A percentile compares a stretch with the other conserved stretches of the same genome.
phyloP scores from a whole-genome alignment of 1,140 invertebrate species.

The Colletes gigas region DNA sequence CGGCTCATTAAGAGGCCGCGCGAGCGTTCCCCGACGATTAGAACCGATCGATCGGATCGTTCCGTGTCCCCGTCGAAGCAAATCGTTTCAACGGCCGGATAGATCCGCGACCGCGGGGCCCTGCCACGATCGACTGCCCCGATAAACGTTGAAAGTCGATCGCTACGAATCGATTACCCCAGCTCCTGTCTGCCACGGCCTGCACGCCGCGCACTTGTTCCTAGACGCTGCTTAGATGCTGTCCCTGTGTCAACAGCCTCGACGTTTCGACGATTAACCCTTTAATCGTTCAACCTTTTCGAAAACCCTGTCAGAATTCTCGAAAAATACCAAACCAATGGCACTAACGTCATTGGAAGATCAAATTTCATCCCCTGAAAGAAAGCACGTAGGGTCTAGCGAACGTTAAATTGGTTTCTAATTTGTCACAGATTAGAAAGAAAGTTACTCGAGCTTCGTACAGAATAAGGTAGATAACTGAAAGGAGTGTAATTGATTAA shows the following conservation, averaged over 20 bases:
- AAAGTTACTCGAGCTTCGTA: too few species aligned
- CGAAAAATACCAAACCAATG: too few species aligned
- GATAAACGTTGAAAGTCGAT: slow-evolving; percentile 62
- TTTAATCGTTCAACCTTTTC: too few species aligned
- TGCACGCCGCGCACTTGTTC: background rate
- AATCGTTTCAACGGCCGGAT: slow-evolving; percentile 43
- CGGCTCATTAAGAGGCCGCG: slow-evolving; percentile 41
- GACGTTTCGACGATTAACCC: too few species aligned
- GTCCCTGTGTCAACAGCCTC: background rate
- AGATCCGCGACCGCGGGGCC: slow-evolving; percentile 30
- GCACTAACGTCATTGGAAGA: too few species aligned
- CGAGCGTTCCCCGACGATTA: slow-evolving; percentile 47
- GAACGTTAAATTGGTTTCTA: too few species aligned
- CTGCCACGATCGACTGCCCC: slow-evolving; percentile 40
- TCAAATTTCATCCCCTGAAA: too few species aligned
- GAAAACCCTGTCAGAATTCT: too few species aligned
- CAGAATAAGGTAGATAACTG: too few species aligned
- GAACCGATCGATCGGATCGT: slow-evolving; percentile 47
- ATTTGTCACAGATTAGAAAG: too few species aligned
- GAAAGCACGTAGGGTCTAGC: too few species aligned
- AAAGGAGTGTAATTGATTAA: too few species aligned
- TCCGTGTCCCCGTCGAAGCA: slow-evolving; percentile 33
- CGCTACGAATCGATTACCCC: slow-evolving; percentile 32
- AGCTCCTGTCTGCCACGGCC: background rate
- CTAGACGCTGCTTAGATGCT: background rate